These are phyloP conservation scores for Drosophila yooni DNA, from an alignment of 2,888 invertebrate genomes.

Conservation along the genomic window DNA sequence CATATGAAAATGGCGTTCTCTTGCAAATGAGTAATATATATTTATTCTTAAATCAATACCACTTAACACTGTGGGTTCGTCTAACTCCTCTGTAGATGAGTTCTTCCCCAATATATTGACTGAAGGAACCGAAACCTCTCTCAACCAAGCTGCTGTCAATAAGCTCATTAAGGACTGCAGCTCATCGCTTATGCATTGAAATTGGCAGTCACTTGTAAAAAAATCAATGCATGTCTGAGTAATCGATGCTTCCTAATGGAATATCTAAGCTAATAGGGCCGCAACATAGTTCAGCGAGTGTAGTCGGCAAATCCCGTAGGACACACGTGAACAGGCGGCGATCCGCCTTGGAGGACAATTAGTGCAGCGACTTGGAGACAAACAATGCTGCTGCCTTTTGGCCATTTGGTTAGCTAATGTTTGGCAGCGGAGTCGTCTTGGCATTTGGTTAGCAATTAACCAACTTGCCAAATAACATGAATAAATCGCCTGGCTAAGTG, in stretches of 20 bases:
- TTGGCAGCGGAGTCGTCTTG: conserved; percentile 53
- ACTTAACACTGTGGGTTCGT: background rate
- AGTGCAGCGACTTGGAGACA: conserved; percentile 57
- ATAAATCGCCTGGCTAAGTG: conserved; percentile 70
- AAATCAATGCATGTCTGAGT: conserved; percentile 81
- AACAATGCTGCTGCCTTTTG: conserved; percentile 62
- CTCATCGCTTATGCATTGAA: conserved; percentile 79
- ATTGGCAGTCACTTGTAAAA: conserved; percentile 78
- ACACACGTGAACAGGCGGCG: background rate
- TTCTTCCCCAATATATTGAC: background rate
- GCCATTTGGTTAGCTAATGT: conserved; percentile 73
- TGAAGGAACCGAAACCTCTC: conserved; percentile 1
- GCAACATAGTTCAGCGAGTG: conserved; percentile 17
- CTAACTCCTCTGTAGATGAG: background rate
- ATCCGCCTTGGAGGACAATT: conserved; percentile 59
- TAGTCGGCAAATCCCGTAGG: conserved; percentile 13
- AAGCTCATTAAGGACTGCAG: conserved; percentile 65
- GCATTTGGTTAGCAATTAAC: conserved; percentile 72
- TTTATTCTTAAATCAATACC: background rate
- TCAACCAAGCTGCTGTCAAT: conserved; percentile 28
- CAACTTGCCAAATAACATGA: conserved; percentile 71
- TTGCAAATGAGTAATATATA: background rate
- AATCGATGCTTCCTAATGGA: conserved; percentile 78
- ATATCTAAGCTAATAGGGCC: conserved; percentile 76
- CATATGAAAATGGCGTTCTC: background rate